Conservation (phyloP, 2,113 vertebrate genomes). For the Accipiter virgatus region DNA sequence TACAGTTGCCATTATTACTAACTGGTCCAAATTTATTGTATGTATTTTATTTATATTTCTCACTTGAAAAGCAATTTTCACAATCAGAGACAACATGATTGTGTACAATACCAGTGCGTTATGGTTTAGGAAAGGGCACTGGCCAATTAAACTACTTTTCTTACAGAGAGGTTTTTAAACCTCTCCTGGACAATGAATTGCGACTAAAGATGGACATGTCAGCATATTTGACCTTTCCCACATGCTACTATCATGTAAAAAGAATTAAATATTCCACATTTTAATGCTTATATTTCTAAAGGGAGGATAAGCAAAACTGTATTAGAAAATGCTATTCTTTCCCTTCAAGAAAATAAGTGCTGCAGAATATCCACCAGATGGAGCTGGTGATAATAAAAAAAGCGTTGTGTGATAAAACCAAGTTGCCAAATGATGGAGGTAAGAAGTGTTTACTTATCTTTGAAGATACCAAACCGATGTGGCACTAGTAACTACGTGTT, state of each 20-base stretch:
- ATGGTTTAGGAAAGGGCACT: background rate
- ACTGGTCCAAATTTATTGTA: background rate
- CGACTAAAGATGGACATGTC: background rate
- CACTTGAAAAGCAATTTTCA: background rate
- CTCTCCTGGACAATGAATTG: background rate
- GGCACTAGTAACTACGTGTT: background rate
- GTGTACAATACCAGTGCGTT: background rate
- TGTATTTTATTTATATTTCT: background rate
- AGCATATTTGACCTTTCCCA: background rate
- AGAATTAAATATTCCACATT: background rate
- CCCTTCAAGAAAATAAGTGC: background rate
- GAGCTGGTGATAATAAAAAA: background rate
- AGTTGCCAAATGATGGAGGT: rapidly evolving
- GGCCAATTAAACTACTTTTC: background rate
- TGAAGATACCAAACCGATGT: background rate
- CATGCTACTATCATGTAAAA: background rate
- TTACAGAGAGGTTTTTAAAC: background rate
- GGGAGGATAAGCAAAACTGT: background rate
- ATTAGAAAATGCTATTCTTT: background rate
- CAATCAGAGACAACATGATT: background rate
- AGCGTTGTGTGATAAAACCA: background rate
- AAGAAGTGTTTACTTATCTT: background rate
- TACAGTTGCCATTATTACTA: background rate
- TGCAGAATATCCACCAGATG: slow-evolving; percentile 22
- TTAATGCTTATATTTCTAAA: background rate